Base-by-base conservation (phyloP, 1,140 invertebrate genomes). In the Penaeus vannamei region DNA sequence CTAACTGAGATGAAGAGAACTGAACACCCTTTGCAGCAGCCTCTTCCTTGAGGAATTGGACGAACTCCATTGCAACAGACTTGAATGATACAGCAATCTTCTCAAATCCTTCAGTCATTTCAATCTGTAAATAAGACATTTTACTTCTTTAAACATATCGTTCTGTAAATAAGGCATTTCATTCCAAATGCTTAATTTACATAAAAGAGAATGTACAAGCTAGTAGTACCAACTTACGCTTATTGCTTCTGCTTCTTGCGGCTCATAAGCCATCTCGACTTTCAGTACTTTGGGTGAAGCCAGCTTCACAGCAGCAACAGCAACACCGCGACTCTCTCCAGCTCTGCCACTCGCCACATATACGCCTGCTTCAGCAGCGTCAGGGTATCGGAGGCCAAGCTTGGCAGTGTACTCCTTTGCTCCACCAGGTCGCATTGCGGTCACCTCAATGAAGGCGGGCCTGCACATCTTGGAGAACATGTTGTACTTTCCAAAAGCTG, bases 381-480 rank as follows among this genome's bases (percentile, higher is more conserved):
- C 46, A n/a, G 82, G 81, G n/a, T 23, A 69, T 23, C 62, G 64
- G n/a, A 84, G 22, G 14, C 87, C 87, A n/a, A 84, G 23, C 53
- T 29, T 83, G 29, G 87, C 36, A 17, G 22, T 62, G 81, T 88
- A 84, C 8, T 77, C 42, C 8, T 61, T 61, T n/a, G 76, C 42
- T 29, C 22, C 36, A 22, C 60, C 23, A 23, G 19, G 87, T 17
- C 61, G 83, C 42, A 61, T 84, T 5, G 72, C 29, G 66, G 53
- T 62, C 26, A 88, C 0, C 22, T 60, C 46, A n/a, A 88, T 76
- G 66, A 84, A 88, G 26, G 14, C 66, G 3, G 66, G 69, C 42
- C 42, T 88, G 66, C 87, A 88, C n/a, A 88, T 12, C 19, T 76
- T 62, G 22, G 87, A 84, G 22, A 84, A 17, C 22, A 88, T 29